These are phyloP conservation scores for Drosophila austrosaltans DNA, from an alignment of 2,888 invertebrate genomes.

Conservation along the genomic window DNA sequence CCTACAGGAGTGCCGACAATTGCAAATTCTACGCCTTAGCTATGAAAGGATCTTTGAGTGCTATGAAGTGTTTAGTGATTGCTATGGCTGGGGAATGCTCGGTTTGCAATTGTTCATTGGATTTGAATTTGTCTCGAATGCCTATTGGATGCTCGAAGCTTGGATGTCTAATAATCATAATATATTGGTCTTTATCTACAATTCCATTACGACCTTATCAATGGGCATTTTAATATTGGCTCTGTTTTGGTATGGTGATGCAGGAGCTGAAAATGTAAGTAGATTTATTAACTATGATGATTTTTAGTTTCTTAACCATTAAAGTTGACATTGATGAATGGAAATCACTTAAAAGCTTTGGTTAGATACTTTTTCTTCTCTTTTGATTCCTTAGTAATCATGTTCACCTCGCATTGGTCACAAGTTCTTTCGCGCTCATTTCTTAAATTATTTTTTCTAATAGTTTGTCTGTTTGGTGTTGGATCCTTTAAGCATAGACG, in stretches of 20 bases:
- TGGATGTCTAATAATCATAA: slow-evolving; percentile 55
- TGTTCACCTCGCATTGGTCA: slow-evolving; percentile 30
- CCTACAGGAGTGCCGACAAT: slow-evolving; percentile 54
- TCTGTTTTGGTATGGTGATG: slow-evolving; percentile 71
- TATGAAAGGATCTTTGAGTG: slow-evolving; percentile 77
- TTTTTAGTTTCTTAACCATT: slow-evolving; percentile 7
- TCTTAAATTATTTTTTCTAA: slow-evolving; percentile 31
- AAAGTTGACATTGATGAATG: slow-evolving; percentile 44
- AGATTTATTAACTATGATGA: background rate
- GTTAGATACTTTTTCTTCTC: background rate
- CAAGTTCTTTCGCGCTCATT: slow-evolving; percentile 36
- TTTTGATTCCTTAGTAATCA: slow-evolving; percentile 14
- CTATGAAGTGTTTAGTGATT: slow-evolving; percentile 72
- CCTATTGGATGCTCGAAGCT: slow-evolving; percentile 74
- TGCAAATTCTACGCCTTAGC: slow-evolving; percentile 69
- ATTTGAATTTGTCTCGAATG: slow-evolving; percentile 79
- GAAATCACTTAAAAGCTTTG: slow-evolving; percentile 2
- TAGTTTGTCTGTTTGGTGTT: slow-evolving; percentile 41
- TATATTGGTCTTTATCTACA: slow-evolving; percentile 48
- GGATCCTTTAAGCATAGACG: slow-evolving; percentile 27
- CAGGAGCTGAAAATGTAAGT: slow-evolving; percentile 74
- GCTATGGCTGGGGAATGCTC: slow-evolving; percentile 81
- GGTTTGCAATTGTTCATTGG: slow-evolving; percentile 74
- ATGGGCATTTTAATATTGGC: slow-evolving; percentile 55
- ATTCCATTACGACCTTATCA: slow-evolving; percentile 58